Conservation (phyloP, 1,140 invertebrate genomes). For the Eciton burchellii region DNA sequence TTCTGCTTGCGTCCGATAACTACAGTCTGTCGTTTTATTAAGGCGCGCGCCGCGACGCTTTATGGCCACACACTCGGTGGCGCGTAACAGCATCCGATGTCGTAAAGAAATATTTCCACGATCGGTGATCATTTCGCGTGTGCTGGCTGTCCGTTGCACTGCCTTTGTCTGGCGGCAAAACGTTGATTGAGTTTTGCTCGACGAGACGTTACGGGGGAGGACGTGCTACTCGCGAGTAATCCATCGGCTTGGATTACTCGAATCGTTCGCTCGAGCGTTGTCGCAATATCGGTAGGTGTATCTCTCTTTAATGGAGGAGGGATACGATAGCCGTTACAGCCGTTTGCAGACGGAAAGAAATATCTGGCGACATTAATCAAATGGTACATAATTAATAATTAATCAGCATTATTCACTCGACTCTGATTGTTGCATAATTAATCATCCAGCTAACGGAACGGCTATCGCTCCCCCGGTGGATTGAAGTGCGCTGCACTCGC, state of each 20-base stretch:
- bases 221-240: too few relatives aligned
- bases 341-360: not conserved
- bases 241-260: not conserved
- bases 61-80: slow-evolving; percentile 40
- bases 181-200: too few relatives aligned
- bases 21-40: slow-evolving; percentile 65
- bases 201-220: too few relatives aligned
- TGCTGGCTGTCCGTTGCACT: slow-evolving; percentile 4
- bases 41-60: slow-evolving; percentile 62
- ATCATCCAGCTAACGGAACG: not conserved
- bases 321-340: too few relatives aligned
- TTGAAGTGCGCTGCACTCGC: not conserved
- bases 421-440: slow-evolving; percentile 1
- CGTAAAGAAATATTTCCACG: slow-evolving; percentile 62
- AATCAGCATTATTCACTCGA: slow-evolving; percentile 1
- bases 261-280: not conserved
- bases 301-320: not conserved
- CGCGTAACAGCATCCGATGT: slow-evolving; percentile 61
- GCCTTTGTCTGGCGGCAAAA: too few relatives aligned
- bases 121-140: slow-evolving; percentile 59
- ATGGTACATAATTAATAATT: slow-evolving; percentile 13
- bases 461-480: not conserved
- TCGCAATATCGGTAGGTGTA: not conserved
- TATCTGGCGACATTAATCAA: slow-evolving; percentile 31
- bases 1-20: slow-evolving; percentile 50